Percentiles rank a stretch among this genome's conserved stretches.
Evolutionary conservation across 2,113 vertebrate genomes (phyloP).

Genomic region (Microtus ochrogaster): DNA sequence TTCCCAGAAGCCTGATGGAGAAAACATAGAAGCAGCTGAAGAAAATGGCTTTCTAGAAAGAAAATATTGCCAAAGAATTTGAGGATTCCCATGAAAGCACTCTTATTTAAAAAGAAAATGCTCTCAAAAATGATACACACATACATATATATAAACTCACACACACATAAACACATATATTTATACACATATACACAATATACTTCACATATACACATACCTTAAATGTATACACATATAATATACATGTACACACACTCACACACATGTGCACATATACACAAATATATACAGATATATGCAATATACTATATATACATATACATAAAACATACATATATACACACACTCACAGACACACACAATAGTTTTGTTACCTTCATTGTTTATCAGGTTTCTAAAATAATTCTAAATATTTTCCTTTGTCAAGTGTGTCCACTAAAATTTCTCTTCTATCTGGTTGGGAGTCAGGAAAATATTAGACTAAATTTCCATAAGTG

Average conservation of each 20-base stretch:
- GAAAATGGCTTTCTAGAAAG: not conserved
- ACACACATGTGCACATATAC: not conserved
- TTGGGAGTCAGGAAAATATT: not conserved
- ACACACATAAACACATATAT: not conserved
- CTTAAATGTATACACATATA: not conserved
- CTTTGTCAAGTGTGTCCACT: not conserved
- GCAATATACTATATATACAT: not conserved
- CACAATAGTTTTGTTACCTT: not conserved
- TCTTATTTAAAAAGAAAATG: not conserved
- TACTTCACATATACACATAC: not conserved
- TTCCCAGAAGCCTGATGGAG: not conserved
- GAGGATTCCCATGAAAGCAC: not conserved
- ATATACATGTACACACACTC: not conserved
- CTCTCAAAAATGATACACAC: not conserved
- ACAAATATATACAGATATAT: not conserved
- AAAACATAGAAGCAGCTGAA: not conserved
- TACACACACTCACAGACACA: not conserved
- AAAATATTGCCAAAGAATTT: not conserved
- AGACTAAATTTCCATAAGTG: not conserved
- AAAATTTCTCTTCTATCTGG: not conserved
- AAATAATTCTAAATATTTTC: not conserved
- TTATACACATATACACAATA: not conserved
- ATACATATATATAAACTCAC: not conserved
- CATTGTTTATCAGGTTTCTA: not conserved
- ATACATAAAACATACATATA: no score